These are phyloP conservation scores for Heloderma charlesbogerti DNA, from an alignment of 2,113 vertebrate genomes.

Conservation along the genomic window DNA sequence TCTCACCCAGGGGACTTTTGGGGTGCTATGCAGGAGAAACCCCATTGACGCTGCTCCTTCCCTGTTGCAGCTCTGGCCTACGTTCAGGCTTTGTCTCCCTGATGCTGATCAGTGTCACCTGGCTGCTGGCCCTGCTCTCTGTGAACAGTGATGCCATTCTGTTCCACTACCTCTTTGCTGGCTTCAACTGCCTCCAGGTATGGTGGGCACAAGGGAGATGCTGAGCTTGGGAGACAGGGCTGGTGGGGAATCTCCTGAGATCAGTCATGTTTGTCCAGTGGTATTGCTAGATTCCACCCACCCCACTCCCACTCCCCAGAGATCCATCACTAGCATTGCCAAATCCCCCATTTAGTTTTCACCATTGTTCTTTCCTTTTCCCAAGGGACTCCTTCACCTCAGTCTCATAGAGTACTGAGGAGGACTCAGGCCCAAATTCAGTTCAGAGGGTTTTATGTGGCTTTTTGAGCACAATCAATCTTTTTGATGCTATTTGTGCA, in stretches of 20 bases:
- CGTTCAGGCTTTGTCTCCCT: constrained; percentile 84
- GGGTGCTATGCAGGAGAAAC: neutral
- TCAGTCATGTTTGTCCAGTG: neutral
- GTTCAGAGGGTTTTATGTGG: neutral
- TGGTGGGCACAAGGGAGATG: no score
- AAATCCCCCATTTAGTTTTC: neutral
- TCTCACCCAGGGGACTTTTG: neutral
- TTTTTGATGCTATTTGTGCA: neutral
- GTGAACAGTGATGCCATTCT: constrained; percentile 93
- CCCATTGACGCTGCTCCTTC: neutral
- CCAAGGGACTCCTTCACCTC: neutral
- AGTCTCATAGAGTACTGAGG: neutral
- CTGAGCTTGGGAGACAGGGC: neutral
- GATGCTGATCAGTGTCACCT: constrained; percentile 86
- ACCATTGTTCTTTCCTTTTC: neutral
- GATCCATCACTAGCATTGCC: neutral
- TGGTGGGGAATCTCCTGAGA: neutral
- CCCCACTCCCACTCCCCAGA: neutral
- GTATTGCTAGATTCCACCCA: neutral
- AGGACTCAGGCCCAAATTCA: neutral
- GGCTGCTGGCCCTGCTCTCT: constrained; percentile 89
- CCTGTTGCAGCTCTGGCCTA: constrained; percentile 81
- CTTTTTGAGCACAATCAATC: neutral
- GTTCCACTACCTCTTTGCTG: constrained; percentile 94
- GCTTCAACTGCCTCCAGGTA: constrained; percentile 92